These are phyloP conservation scores for Drosophila parvula DNA, from an alignment of 1,140 invertebrate species.

Conservation along the genomic window DNA sequence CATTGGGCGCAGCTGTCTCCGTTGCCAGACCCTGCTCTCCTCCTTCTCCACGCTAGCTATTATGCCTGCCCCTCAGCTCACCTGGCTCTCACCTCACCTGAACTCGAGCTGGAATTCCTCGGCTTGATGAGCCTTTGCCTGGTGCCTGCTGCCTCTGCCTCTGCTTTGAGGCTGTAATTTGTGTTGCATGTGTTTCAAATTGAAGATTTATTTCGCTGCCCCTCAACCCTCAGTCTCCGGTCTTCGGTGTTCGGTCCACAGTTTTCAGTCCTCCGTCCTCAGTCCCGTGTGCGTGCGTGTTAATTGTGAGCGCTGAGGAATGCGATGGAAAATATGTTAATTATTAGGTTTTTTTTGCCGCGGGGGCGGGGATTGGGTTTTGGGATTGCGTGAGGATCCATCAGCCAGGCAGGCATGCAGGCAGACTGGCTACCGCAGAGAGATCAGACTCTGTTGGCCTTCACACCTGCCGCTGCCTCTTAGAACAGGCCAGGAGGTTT, in stretches of 20 bases:
- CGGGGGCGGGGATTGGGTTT: constrained; percentile 21
- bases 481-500: constrained; percentile 4
- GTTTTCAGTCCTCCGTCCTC: not conserved
- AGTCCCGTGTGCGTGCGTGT: constrained; percentile 68
- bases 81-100: constrained; percentile 25
- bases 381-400: constrained; percentile 55
- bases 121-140: constrained; percentile 71
- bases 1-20: constrained; percentile 66
- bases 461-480: constrained; percentile 64
- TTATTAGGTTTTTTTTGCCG: constrained; percentile 75
- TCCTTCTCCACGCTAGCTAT: constrained; percentile 17
- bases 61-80: constrained; percentile 20
- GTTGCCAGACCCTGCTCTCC: constrained; percentile 25
- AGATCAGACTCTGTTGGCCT: constrained; percentile 22
- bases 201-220: constrained; percentile 78
- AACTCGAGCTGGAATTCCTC: constrained; percentile 46
- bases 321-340: constrained; percentile 83
- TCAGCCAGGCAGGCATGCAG: constrained; percentile 19
- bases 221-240: not conserved
- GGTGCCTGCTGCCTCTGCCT: constrained; percentile 36
- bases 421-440: constrained; percentile 21
- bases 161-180: constrained; percentile 74
- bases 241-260: not conserved
- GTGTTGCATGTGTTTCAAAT: constrained; percentile 83
- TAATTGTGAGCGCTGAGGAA: constrained; percentile 81